Percentiles rank a stretch among this genome's conserved stretches.
These are phyloP conservation scores for Hirtodrosophila confusa DNA, from an alignment of 2,888 invertebrate species.

Conservation along the genomic window DNA sequence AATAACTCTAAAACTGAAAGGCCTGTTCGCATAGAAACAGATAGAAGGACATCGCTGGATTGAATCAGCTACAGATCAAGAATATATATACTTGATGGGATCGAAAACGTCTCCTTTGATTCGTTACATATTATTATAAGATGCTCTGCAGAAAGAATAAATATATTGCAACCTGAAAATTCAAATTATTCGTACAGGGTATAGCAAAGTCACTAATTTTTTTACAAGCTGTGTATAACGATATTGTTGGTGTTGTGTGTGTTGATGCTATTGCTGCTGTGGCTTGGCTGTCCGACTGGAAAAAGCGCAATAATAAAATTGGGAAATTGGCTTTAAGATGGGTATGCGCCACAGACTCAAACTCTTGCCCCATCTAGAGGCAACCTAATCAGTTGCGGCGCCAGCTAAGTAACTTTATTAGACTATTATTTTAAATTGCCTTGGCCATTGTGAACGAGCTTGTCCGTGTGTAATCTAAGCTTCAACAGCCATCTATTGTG, in stretches of 20 bases:
- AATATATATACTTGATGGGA: too few relatives aligned
- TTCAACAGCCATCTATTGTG: slow-evolving; percentile 40
- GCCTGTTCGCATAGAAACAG: too few relatives aligned
- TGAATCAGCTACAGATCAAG: too few relatives aligned
- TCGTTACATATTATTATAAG: too few relatives aligned
- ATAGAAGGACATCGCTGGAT: too few relatives aligned
- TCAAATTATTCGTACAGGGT: slow-evolving; percentile 9
- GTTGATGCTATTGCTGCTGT: slow-evolving; percentile 36
- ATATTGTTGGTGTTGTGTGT: slow-evolving; percentile 29
- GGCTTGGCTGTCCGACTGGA: slow-evolving; percentile 49
- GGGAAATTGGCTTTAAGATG: slow-evolving; percentile 72
- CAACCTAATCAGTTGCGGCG: slow-evolving; percentile 69
- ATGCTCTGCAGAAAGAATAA: too few relatives aligned
- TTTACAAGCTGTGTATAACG: not conserved
- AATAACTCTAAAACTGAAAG: too few relatives aligned
- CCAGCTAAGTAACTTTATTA: slow-evolving; percentile 76
- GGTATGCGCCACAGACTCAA: slow-evolving; percentile 35
- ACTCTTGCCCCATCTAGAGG: slow-evolving; percentile 38
- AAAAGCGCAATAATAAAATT: slow-evolving; percentile 75
- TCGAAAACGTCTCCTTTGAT: too few relatives aligned
- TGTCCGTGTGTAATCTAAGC: slow-evolving; percentile 40
- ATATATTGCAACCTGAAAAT: too few relatives aligned
- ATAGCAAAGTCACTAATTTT: slow-evolving; percentile 6
- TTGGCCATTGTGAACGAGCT: slow-evolving; percentile 36
- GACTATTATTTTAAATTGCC: slow-evolving; percentile 74